These are phyloP conservation scores for Montipora efflorescens DNA, from an alignment of 64 coral and sea anemone genomes.

Conservation along the genomic window DNA sequence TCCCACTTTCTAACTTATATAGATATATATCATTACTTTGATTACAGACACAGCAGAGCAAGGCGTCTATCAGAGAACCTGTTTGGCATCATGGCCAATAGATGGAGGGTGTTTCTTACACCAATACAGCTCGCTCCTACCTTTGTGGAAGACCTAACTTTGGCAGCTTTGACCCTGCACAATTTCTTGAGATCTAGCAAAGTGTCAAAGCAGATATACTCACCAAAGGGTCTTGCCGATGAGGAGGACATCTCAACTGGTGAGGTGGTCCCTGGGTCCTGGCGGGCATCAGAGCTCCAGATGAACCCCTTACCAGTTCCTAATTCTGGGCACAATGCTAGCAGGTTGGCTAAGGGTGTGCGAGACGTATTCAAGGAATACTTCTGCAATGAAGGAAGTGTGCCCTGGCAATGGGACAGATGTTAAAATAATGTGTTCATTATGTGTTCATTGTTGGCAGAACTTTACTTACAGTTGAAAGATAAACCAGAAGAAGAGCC, in stretches of 20 bases:
- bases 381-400: constrained; percentile 40
- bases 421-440: not conserved
- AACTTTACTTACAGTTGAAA: too few species aligned
- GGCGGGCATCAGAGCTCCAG: not conserved
- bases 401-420: constrained; percentile 45
- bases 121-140: not conserved
- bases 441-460: too few species aligned
- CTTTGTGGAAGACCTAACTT: not conserved
- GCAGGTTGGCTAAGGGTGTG: constrained; percentile 10
- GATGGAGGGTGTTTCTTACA: constrained; percentile 28
- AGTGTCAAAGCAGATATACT: not conserved
- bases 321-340: constrained; percentile 13
- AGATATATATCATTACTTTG: not conserved
- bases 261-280: constrained; percentile 23
- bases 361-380: constrained; percentile 7
- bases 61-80: constrained; percentile 13
- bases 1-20: too few species aligned
- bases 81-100: constrained; percentile 33
- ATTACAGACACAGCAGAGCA: constrained; percentile 39
- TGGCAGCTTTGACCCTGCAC: constrained; percentile 22
- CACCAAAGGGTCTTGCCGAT: constrained; percentile 12
- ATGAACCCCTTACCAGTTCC: constrained; percentile 9
- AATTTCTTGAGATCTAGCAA: not conserved
- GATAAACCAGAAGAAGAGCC: too few species aligned
- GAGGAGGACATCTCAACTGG: not conserved